phyloP scores from a whole-genome alignment of 2,888 invertebrate species.

The Piscicola geometra region DNA sequence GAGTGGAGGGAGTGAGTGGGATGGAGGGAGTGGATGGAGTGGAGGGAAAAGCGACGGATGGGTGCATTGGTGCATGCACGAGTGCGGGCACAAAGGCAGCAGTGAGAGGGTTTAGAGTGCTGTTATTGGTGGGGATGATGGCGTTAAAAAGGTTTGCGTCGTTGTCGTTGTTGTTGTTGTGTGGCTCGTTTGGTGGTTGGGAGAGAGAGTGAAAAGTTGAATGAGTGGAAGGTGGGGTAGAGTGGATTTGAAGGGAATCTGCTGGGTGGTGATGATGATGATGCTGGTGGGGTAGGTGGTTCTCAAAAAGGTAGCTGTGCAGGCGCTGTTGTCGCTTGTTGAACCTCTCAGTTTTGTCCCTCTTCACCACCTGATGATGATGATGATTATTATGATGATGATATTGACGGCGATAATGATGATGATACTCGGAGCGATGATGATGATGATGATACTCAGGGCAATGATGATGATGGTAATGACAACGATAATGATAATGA shows the following conservation, averaged over 20 bases:
- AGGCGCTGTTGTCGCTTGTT: background rate
- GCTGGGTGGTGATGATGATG: too few relatives aligned
- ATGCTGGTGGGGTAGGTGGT: background rate
- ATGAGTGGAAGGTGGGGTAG: background rate
- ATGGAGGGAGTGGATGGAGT: too few relatives aligned
- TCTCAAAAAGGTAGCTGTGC: background rate
- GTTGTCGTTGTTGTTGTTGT: background rate
- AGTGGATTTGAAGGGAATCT: background rate
- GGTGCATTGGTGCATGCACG: background rate
- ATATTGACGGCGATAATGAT: too few relatives aligned
- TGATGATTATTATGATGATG: background rate
- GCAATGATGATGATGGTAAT: too few relatives aligned
- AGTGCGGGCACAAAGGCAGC: background rate
- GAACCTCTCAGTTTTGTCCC: background rate
- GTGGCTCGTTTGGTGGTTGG: background rate
- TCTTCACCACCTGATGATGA: conserved; percentile 2
- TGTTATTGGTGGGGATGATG: too few relatives aligned
- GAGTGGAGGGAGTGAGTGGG: too few relatives aligned
- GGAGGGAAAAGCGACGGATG: too few relatives aligned
- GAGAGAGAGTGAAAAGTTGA: background rate
- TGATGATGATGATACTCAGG: too few relatives aligned
- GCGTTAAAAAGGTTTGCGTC: too few relatives aligned
- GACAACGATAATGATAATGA: too few relatives aligned
- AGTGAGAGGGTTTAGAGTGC: background rate
- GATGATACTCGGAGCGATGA: too few relatives aligned